Evolutionary conservation across 2,888 invertebrate genomes (phyloP).

Genomic region (Masnerella sp.): DNA sequence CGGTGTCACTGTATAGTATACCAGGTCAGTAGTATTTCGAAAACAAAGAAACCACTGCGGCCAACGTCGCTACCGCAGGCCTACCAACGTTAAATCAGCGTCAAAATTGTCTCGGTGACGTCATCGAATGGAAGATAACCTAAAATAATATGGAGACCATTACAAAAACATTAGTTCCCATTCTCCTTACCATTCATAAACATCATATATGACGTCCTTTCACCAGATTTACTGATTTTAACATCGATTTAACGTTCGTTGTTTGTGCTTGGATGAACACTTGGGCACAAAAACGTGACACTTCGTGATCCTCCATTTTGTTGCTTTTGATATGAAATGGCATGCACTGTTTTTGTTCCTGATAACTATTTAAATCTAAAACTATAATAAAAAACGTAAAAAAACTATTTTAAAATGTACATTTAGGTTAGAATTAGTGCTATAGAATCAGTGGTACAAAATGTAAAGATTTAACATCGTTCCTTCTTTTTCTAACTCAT

Average conservation of each 20-base stretch:
- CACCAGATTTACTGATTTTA: slow-evolving; percentile 7
- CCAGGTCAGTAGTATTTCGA: slow-evolving; percentile 79
- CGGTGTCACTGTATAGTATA: slow-evolving; percentile 79
- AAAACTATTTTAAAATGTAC: too few relatives aligned
- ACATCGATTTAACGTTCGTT: slow-evolving; percentile 32
- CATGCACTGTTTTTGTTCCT: slow-evolving; percentile 1
- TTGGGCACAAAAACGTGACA: background rate
- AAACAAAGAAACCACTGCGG: slow-evolving; percentile 6
- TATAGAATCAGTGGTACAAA: too few relatives aligned
- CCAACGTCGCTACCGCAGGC: background rate
- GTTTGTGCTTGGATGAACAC: background rate
- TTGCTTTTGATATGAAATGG: background rate
- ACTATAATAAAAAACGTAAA: too few relatives aligned
- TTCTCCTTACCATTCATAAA: background rate
- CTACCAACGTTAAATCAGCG: slow-evolving; percentile 34
- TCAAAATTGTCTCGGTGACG: slow-evolving; percentile 16
- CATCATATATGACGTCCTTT: background rate
- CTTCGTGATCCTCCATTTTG: background rate
- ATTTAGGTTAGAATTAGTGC: too few relatives aligned
- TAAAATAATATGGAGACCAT: too few relatives aligned
- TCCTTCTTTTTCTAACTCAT: too few relatives aligned
- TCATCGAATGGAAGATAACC: background rate
- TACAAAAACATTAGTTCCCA: too few relatives aligned
- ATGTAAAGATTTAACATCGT: too few relatives aligned
- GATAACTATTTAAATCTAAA: too few relatives aligned